Conservation (phyloP, 2,113 vertebrate genomes). For the Amazona guildingii region DNA sequence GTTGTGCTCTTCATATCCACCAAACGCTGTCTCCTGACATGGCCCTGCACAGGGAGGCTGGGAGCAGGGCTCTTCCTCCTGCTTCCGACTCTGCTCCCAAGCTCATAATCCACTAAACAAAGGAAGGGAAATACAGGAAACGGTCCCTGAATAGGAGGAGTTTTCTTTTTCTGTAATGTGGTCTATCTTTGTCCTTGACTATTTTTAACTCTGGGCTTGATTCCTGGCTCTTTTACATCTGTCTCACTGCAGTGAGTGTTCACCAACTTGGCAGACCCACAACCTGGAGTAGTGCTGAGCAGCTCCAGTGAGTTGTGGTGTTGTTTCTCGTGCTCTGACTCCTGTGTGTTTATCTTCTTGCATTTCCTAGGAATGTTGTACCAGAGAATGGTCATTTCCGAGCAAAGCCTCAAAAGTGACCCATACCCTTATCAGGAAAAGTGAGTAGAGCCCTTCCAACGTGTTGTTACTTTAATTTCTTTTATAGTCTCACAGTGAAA, state of each 20-base stretch:
- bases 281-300: not conserved
- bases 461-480: not conserved
- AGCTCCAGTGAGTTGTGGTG: not conserved
- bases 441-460: conserved; percentile 64
- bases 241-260: not conserved
- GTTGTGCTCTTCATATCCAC: not conserved
- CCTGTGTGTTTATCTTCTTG: not conserved
- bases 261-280: not conserved
- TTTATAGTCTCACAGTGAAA: not conserved
- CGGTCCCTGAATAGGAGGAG: not conserved
- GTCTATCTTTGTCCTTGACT: not conserved
- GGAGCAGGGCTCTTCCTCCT: not conserved
- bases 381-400: conserved; percentile 84
- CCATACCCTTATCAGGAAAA: conserved; percentile 83
- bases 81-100: rapidly evolving
- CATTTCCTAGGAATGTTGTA: conserved; percentile 79
- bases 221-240: not conserved
- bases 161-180: not conserved
- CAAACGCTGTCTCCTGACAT: rapidly evolving
- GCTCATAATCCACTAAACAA: not conserved
- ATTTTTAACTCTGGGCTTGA: not conserved
- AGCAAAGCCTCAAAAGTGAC: conserved; percentile 84
- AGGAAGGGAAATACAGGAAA: conserved; percentile 49
- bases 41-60: rapidly evolving
- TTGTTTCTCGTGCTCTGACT: not conserved